Evolutionary conservation across 2,888 invertebrate species (phyloP).

Genomic region (Oligia strigilis): DNA sequence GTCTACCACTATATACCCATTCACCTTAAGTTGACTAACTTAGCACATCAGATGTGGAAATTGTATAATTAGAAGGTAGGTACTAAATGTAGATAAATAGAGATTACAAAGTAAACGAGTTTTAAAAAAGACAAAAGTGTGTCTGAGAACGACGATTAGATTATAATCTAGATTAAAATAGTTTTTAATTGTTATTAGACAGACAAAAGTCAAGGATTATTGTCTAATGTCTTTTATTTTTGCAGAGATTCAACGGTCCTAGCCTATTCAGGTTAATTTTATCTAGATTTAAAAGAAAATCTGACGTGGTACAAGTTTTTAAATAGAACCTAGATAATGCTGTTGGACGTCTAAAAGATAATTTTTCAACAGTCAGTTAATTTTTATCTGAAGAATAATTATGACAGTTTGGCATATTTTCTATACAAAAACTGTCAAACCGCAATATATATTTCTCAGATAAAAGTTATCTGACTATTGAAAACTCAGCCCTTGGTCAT

Average conservation of each 20-base stretch:
- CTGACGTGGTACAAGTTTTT: not conserved
- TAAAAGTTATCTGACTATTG: no score
- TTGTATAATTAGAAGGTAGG: not conserved
- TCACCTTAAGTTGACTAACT: not conserved
- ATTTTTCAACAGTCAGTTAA: no score
- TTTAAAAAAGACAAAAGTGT: not conserved
- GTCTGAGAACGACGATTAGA: conserved; percentile 34
- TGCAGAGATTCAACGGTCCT: not conserved
- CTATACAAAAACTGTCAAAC: no score
- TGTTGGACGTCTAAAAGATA: not conserved
- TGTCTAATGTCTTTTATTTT: conserved; percentile 19
- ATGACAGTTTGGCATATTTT: no score
- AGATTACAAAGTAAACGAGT: conserved; percentile 14
- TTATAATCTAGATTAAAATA: conserved; percentile 40
- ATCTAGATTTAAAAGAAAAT: not conserved
- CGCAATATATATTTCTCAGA: no score
- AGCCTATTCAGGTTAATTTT: not conserved
- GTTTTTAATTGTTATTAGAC: conserved; percentile 35
- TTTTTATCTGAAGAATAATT: no score
- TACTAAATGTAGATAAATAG: not conserved
- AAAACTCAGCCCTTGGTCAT: not conserved
- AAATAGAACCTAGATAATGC: not conserved
- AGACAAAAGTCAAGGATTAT: conserved; percentile 35
- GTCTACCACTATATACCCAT: not conserved
- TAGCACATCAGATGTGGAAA: not conserved